Conservation (phyloP, 37 sponge, comb jelly and placozoan genomes). For the Theonella swinhoei region DNA sequence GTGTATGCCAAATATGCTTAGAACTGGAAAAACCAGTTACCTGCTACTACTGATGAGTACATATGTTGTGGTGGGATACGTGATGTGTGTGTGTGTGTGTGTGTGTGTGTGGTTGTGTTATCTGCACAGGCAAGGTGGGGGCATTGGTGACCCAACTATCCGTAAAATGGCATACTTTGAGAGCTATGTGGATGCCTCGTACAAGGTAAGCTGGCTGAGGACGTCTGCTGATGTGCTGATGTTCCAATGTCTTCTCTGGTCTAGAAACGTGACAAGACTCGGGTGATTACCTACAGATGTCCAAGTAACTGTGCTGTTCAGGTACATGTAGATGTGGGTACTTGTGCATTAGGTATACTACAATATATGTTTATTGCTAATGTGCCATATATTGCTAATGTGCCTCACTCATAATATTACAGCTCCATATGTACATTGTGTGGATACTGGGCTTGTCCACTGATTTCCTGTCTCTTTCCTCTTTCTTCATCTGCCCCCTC, state of each 20-base stretch:
- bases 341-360: too few species aligned
- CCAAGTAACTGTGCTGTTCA: conserved; percentile 90
- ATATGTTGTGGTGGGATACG: too few species aligned
- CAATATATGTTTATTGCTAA: too few species aligned
- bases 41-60: too few species aligned
- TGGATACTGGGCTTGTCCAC: too few species aligned
- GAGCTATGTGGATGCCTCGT: conserved; percentile 64
- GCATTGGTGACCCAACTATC: conserved; percentile 69
- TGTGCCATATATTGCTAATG: too few species aligned
- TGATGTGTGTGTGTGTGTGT: too few species aligned
- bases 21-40: too few species aligned
- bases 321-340: conserved; percentile 16
- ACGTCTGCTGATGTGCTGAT: background rate
- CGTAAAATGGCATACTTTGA: conserved; percentile 90
- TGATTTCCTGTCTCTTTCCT: background rate
- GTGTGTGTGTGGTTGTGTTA: too few species aligned
- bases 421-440: too few species aligned
- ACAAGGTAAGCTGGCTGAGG: conserved; percentile 21
- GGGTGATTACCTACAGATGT: conserved; percentile 88
- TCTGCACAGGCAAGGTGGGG: conserved; percentile 77
- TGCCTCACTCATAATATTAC: too few species aligned
- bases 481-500: background rate
- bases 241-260: background rate
- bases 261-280: conserved; percentile 71
- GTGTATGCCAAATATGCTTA: too few species aligned